Conservation (phyloP, 2,113 vertebrate species). For the Semnopithecus entellus region DNA sequence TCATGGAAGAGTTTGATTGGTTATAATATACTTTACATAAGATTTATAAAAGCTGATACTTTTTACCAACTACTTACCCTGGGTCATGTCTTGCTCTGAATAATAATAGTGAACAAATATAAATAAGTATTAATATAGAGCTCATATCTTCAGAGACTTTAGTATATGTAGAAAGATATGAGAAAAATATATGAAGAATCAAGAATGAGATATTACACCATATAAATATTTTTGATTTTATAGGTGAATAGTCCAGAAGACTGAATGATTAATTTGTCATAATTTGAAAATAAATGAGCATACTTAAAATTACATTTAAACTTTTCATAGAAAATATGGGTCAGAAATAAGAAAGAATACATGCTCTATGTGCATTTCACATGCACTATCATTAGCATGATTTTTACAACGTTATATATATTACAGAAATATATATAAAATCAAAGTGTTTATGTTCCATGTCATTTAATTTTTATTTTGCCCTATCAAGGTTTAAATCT, state of each 20-base stretch:
- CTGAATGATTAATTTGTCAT: neutral
- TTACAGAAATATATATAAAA: neutral
- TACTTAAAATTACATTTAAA: neutral
- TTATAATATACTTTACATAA: neutral
- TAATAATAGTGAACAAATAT: neutral
- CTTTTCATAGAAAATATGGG: neutral
- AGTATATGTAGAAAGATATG: neutral
- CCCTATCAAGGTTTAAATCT: neutral
- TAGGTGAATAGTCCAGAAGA: neutral
- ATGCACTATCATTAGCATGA: neutral
- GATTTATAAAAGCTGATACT: neutral
- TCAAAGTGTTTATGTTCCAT: neutral
- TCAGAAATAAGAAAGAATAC: neutral
- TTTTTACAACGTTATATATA: neutral
- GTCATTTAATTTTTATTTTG: neutral
- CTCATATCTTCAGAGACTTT: neutral
- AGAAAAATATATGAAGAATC: neutral
- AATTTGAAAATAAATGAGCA: neutral
- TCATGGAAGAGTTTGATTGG: neutral
- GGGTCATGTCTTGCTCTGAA: neutral
- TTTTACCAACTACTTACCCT: neutral
- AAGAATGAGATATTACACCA: neutral
- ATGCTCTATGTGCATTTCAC: neutral
- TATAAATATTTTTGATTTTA: neutral
- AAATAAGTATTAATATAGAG: neutral